Conservation (phyloP, 2,113 vertebrate species). For the Hypocryptadius cinnamomeus region DNA sequence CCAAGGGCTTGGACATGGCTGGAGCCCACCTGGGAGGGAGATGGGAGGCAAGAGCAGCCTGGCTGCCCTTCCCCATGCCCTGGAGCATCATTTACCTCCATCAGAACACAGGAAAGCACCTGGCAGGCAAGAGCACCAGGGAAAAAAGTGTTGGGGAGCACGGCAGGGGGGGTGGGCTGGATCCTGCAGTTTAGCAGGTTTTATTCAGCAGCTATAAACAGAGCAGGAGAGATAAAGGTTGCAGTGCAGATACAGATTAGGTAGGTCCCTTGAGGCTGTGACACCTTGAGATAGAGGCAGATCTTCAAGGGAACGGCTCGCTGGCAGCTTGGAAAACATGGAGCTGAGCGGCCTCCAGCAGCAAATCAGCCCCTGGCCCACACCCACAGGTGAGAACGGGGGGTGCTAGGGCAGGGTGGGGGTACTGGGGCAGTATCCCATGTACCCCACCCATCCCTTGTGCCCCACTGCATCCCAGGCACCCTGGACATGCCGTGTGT, state of each 20-base stretch:
- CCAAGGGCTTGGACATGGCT: neutral
- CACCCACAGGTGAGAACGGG: rapidly evolving
- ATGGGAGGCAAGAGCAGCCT: neutral
- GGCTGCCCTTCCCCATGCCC: neutral
- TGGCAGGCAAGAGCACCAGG: neutral
- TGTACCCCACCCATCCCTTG: rapidly evolving
- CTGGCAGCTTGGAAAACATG: conserved; percentile 59
- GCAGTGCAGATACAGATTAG: conserved; percentile 58
- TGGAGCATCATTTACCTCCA: neutral
- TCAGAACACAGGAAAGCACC: neutral
- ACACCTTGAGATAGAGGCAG: conserved; percentile 53
- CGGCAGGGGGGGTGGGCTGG: neutral
- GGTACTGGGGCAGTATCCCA: neutral
- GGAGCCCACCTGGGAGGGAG: neutral
- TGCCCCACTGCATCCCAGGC: neutral
- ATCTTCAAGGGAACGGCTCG: conserved; percentile 53
- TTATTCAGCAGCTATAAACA: conserved; percentile 54
- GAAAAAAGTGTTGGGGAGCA: conserved; percentile 14
- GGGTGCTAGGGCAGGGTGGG: neutral
- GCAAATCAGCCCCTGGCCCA: neutral
- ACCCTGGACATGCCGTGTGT: rapidly evolving
- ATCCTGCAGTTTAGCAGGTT: conserved; percentile 45
- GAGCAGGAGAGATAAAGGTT: conserved; percentile 60
- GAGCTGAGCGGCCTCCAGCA: neutral
- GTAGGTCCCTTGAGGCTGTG: conserved; percentile 59